Evolutionary conservation across 37 sponge, comb jelly and placozoan species (phyloP).

Genomic region (Chondrosia reniformis): DNA sequence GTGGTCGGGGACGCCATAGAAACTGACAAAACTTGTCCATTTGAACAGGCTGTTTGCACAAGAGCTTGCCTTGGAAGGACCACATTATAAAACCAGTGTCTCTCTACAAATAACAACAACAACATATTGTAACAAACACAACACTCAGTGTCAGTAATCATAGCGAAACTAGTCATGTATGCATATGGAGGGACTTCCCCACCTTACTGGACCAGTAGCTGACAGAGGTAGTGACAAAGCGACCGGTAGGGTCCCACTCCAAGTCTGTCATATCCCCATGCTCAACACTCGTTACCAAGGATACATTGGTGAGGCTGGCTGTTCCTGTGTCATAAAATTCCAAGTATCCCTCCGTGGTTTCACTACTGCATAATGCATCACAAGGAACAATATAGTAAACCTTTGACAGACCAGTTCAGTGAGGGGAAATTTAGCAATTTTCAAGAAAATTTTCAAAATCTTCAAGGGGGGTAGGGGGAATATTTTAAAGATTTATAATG

Average conservation of each 20-base stretch:
- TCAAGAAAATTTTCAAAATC: too few relatives aligned
- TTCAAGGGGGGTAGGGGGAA: too few relatives aligned
- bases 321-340: constrained; percentile 87
- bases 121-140: neutral
- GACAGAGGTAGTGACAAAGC: constrained; percentile 81
- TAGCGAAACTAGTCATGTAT: neutral
- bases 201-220: constrained; percentile 87
- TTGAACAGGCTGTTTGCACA: constrained; percentile 54
- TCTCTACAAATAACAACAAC: constrained; percentile 28
- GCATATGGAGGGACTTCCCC: neutral
- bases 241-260: constrained; percentile 98
- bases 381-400: too few relatives aligned
- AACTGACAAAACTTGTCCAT: constrained; percentile 82
- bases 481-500: too few relatives aligned
- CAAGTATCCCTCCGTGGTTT: constrained; percentile 74
- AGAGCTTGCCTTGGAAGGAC: constrained; percentile 87
- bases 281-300: constrained; percentile 67
- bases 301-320: constrained; percentile 28
- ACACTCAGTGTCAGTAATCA: neutral
- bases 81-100: constrained; percentile 92
- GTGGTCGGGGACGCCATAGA: constrained; percentile 94
- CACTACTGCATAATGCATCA: neutral
- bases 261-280: constrained; percentile 81
- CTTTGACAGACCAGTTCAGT: too few relatives aligned
- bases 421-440: too few relatives aligned